Evolutionary conservation across 2,888 invertebrate genomes (phyloP), one percentile per base, ranked within the genome.

Genomic region (Steromphala cineraria): DNA sequence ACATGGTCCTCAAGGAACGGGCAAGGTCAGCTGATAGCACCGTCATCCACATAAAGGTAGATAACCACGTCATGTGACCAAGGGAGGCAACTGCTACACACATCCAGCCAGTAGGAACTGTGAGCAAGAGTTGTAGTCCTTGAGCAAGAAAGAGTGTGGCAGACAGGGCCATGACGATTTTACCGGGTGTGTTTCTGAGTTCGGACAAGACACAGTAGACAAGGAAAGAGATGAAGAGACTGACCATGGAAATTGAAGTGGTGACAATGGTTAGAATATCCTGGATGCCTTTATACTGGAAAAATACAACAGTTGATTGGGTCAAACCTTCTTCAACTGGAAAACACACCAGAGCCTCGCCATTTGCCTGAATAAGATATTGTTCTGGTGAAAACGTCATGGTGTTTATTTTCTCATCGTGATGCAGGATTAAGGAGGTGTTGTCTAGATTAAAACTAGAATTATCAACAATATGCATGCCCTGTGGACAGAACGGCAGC

Each of bases 81-180:
- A 83, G 19, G 19, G 80, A 56, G n/a, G 83, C 81, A 24, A 80
- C 75, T 1, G 71, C 24, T 46, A 77, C 62, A 46, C 83, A 83
- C 40, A 62, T 52, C 71, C 67, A 53, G 0, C 83, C 83, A 17
- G 36, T 15, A 1, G 81, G 82, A 8, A 67, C 15, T 46, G 17
- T 19, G 13, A 79, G 28, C 17, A 79, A 46, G 31, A 84, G 74
- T 28, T 81, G 71, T 0, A 84, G 40, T 17, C 52, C 52, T 53
- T 84, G 84, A 10, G 79, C 80, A 21, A 67, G 24, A 7, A 84
- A 46, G 53, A 84, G 67, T 13, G 81, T 24, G 0, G 5, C 67
- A n/a, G 81, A 82, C 1, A 82, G n/a, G 1, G 82, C 80, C 81
- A 83, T 83, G 76, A 83, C 78, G 36, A 83, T 81, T 19, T 79